Base-by-base conservation (phyloP, 2,888 invertebrate genomes). In the Tiliacea citrago region DNA sequence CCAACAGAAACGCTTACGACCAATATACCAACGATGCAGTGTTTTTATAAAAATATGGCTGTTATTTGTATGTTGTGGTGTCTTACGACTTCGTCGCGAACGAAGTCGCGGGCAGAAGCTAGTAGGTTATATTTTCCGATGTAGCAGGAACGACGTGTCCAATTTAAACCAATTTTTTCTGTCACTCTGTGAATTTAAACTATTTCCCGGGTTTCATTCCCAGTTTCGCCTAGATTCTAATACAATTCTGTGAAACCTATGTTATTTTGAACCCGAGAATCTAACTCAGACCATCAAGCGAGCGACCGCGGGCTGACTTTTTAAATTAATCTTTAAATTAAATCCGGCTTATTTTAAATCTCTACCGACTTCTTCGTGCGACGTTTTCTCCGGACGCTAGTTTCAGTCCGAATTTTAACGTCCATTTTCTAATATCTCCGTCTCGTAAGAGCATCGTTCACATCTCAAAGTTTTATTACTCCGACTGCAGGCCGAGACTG, bases 381-480 rank as follows among this genome's bases (percentile, higher is more conserved):
- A 74, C 9, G 61, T 57, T 49, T 61, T 45, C n/a, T 61, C 35
- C 67, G 47, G 55, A 6, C 21, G 24, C n/a, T 8, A 65, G 47
- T 53, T 68, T 53, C 13, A 57, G 47, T n/a, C 42, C 51, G 47
- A 68, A 60, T 75, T 42, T 53, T 8, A 63, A 63, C 29, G 42
- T 74, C 42, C 35, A 49, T 73, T 67, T 73, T 68, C 47, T 78
- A 78, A 82, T 78, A 82, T 69, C 66, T 7, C 49, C 49, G 61
- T 5, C 53, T 58, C 29, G 51, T 21, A 12, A 13, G 47, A 47
- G 45, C 21, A 55, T 62, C 68, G 9, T 42, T 82, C 73, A 70
- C 63, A 70, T 65, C 29, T 70, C 51, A 60, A 49, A 57, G 58
- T 81, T 78, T 78, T 81, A 81, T 81, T 70, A 51, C 63, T 47